These are phyloP conservation scores for Chaetogeoica ovagalla DNA, from an alignment of 2,888 invertebrate species.

Conservation along the genomic window DNA sequence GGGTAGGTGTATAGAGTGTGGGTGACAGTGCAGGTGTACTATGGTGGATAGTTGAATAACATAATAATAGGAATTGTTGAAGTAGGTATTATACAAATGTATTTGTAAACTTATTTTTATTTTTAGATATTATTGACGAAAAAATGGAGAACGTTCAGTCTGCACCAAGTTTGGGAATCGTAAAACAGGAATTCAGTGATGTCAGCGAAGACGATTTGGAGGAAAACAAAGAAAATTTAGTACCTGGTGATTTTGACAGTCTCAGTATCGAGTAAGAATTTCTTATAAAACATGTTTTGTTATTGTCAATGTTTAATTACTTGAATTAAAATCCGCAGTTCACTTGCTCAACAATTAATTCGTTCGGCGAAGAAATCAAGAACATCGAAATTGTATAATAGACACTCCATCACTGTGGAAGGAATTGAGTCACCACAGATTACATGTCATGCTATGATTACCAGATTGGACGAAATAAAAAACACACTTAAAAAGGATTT, in stretches of 20 bases:
- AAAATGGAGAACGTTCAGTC: conserved; percentile 38
- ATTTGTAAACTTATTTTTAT: too few species aligned
- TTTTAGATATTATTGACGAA: conserved; percentile 31
- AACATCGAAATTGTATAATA: conserved; percentile 43
- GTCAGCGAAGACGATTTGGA: not conserved
- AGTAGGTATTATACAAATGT: too few species aligned
- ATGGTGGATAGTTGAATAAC: too few species aligned
- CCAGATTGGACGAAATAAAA: conserved; percentile 52
- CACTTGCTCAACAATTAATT: conserved; percentile 40
- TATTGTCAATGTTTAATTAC: not conserved
- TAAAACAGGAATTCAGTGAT: not conserved
- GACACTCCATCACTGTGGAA: conserved; percentile 47
- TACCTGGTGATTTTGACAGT: conserved; percentile 26
- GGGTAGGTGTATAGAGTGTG: too few species aligned
- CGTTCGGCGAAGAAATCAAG: conserved; percentile 43
- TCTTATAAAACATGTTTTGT: too few species aligned
- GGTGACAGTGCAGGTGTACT: too few species aligned
- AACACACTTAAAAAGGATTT: conserved; percentile 54
- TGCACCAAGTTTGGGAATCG: conserved; percentile 22
- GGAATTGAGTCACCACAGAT: conserved; percentile 48
- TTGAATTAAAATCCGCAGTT: conserved; percentile 21
- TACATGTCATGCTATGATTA: conserved; percentile 54
- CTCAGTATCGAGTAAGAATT: conserved; percentile 32
- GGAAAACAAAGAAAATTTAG: conserved; percentile 43
- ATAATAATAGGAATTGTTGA: too few species aligned